Conservation (phyloP, 2,888 invertebrate genomes). For the Ernsta delagoae region DNA sequence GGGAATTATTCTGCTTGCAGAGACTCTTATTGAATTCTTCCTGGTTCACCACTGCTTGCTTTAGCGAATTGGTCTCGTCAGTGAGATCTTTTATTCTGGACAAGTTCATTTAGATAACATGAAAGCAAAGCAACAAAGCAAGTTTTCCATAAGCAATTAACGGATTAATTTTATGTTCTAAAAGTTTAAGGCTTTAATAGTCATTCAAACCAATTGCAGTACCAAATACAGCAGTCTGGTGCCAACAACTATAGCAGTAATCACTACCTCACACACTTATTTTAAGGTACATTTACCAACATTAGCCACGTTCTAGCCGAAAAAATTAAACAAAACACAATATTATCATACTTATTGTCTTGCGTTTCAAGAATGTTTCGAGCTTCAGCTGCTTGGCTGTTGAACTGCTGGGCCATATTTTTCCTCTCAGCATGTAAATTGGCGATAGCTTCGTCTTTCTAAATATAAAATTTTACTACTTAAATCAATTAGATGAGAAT, state of each 20-base stretch:
- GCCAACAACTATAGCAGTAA: too few species aligned
- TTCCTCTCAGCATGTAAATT: slow-evolving; percentile 51
- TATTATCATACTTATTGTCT: slow-evolving; percentile 51
- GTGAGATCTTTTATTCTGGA: slow-evolving; percentile 49
- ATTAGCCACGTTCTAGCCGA: background rate
- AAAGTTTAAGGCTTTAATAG: too few species aligned
- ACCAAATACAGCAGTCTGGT: too few species aligned
- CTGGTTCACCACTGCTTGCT: slow-evolving; percentile 51
- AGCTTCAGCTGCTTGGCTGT: slow-evolving; percentile 46
- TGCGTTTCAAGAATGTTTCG: slow-evolving; percentile 46
- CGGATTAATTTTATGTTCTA: background rate
- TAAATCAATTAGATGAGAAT: too few species aligned
- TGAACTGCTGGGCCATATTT: slow-evolving; percentile 49
- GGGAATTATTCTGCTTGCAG: slow-evolving; percentile 47
- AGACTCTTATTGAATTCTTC: slow-evolving; percentile 50
- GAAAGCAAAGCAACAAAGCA: background rate
- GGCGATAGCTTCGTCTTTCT: slow-evolving; percentile 53
- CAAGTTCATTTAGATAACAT: background rate
- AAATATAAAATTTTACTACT: slow-evolving; percentile 12
- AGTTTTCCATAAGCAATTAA: background rate
- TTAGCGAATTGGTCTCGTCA: slow-evolving; percentile 49
- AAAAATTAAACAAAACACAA: background rate
- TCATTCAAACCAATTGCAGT: too few species aligned
- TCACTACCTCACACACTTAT: too few species aligned
- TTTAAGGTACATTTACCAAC: too few species aligned